Evolutionary conservation across 2,113 vertebrate genomes (phyloP).

Genomic region (Nymphicus hollandicus): DNA sequence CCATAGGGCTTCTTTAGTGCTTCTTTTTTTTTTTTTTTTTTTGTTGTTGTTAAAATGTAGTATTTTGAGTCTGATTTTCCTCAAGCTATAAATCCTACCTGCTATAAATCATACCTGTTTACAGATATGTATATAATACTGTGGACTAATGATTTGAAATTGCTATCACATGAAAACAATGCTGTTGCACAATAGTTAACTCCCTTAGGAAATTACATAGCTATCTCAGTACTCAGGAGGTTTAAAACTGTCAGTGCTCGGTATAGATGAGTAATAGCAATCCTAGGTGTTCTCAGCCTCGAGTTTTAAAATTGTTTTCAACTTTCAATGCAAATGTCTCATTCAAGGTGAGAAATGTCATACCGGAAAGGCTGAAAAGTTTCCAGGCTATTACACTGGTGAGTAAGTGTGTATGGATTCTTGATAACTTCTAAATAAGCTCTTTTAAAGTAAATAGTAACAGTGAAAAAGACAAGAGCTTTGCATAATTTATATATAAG

Average conservation of each 20-base stretch:
- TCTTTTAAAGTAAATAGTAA: constrained; percentile 40
- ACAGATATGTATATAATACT: neutral
- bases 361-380: constrained; percentile 48
- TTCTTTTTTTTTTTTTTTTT: neutral
- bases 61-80: constrained; percentile 16
- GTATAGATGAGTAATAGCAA: constrained; percentile 67
- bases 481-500: neutral
- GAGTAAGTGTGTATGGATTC: constrained; percentile 44
- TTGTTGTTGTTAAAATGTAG: neutral
- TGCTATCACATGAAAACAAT: constrained; percentile 47
- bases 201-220: constrained; percentile 65
- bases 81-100: neutral
- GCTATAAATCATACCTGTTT: constrained; percentile 60
- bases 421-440: constrained; percentile 51
- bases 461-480: neutral
- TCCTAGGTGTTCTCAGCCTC: constrained; percentile 62
- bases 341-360: constrained; percentile 69
- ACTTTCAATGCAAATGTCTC: constrained; percentile 66
- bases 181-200: constrained; percentile 21
- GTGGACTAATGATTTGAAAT: constrained; percentile 36
- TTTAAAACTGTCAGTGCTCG: constrained; percentile 61
- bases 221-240: constrained; percentile 57
- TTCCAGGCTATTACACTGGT: constrained; percentile 65
- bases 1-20: neutral
- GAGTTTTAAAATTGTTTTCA: constrained; percentile 70